Base-by-base conservation (phyloP, 2,113 vertebrate genomes). In the Percopsis transmontana region DNA sequence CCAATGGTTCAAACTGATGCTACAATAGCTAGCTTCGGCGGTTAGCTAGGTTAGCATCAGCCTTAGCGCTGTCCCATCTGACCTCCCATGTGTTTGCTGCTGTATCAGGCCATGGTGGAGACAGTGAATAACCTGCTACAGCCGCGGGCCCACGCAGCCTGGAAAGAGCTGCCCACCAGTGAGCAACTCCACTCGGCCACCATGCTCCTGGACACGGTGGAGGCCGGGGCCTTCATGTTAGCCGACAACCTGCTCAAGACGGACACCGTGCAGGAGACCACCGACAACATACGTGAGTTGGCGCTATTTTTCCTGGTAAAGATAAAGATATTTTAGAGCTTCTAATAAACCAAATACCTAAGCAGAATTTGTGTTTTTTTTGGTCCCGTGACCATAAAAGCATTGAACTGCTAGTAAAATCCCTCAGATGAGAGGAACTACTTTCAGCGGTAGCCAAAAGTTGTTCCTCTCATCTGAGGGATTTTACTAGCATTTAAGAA, bases 221-320 rank as follows among this genome's bases (percentile, higher is more conserved):
- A 99, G 79, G 95, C 97, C 20, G 97, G 96, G 1, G 97, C 97
- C 70, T 99, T 99, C 5, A 96, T 99, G 90, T 89, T 99, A 76
- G 97, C 97, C 1, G 97, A 99, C 89, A 99, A 99, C 92, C 95
- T 99, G 76, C 92, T 99, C 77, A 99, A 99, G 92, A 97, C 97
- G 0, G 97, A 99, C 89, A 97, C 96, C 1, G 95, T 99, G 83
- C 94, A 96, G 77, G 97, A 99, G 85, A 96, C 92, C 83, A 95
- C 94, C 0, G 96, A 99, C 70, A 98, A 99, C 85, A 98, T 99
- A 68, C 94, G 97, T 99, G 92, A 96, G 96, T 95, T 77, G 18
- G 53, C 53, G 47, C 61, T 56, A 50, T 11, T 15, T 23, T 55
- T 51, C 12, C 40, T 47, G n/a, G n/a, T n/a, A n/a, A n/a, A n/a